Base-by-base conservation (phyloP, 2,797 vertebrate species). In the Melanotaenia boesemani region DNA sequence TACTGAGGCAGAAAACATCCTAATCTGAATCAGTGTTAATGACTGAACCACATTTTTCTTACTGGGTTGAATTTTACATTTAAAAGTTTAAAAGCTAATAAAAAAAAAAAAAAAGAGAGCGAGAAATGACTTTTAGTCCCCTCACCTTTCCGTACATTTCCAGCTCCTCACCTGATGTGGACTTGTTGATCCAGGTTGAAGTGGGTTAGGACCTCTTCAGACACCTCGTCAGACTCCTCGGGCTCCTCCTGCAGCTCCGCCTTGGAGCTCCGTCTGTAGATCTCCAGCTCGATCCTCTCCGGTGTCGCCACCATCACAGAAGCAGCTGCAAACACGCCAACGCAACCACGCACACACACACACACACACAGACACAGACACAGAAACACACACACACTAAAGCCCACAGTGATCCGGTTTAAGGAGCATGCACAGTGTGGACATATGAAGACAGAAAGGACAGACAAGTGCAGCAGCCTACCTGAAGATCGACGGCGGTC, bases 241-340 rank as follows among this genome's bases (percentile, higher is more conserved):
- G 94, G 93, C 20, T 94, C 94, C 70, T 85, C 80, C 75, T 22
- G 6, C 67, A 70, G 58, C 74, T 77, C 70, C 4, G 6, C 5
- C 69, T 94, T 91, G 39, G 95, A 88, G 0, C 91, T 94, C 18
- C 92, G 90, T 0, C 93, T 87, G 87, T 94, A 95, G 83, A 98
- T 97, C 83, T 98, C 97, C 87, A 98, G 93, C 89, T 96, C 96
- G 0, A 99, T 98, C 41, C 97, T 93, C 79, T 99, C 98, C 0
- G 96, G 96, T 0, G 93, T 97, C 48, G 93, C 95, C 9, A 90
- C 95, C 93, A 81, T 95, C 88, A 92, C 83, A 82, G 96, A 94
- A 92, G 94, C 93, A 87, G 93, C 95, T 95, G 95, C 72, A 55
- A 34, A 75, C 73, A 90, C 67, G 64, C 92, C 88, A 92, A 90